Base-by-base conservation (phyloP, 2,888 invertebrate species). In the Diogma glabrata region DNA sequence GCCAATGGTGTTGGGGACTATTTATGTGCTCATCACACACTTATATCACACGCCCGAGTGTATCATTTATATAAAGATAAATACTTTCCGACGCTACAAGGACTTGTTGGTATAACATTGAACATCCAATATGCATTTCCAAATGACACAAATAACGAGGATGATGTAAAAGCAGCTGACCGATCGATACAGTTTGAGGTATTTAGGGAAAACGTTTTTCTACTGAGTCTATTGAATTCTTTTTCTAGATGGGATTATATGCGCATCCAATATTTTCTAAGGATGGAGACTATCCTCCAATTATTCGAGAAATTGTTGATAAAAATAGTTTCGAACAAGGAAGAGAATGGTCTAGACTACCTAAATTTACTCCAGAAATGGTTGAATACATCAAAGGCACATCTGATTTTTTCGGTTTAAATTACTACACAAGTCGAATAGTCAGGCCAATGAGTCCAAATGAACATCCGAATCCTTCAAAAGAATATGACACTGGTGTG, bases 11-110 rank as follows among this genome's bases (percentile, higher is more conserved):
- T 73, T 5, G 75, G 70, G 2, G 72, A 71, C 16, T 76, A 77
- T 52, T 51, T 73, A 5, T 76, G 76, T 52, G 70, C 70, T 14
- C 73, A 74, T 57, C 65, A 71, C 23, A 65, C 77, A 26, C 58
- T 73, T 0, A 48, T 70, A 9, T 76, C 79, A 1, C 82, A 85
- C 60, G 73, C 74, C 1, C 40, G 20, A 10, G 20, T n/a, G 5
- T 43, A 43, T 57, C 63, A 65, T 9, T 56, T 69, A 3, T 75
- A 74, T 50, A 63, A 64, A 19, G 49, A 60, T 1, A 51, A 56
- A 1, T 62, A 67, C 36, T 24, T 9, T 24, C 53, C 53, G 3
- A 3, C 2, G 10, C 28, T 30, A 16, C n/a, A 30, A 19, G 71
- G 70, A 20, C 60, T 61, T 51, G 47, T 66, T 20, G 65, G 65